Base-by-base conservation (phyloP, 2,888 invertebrate species). In the Cheilosia pagana region DNA sequence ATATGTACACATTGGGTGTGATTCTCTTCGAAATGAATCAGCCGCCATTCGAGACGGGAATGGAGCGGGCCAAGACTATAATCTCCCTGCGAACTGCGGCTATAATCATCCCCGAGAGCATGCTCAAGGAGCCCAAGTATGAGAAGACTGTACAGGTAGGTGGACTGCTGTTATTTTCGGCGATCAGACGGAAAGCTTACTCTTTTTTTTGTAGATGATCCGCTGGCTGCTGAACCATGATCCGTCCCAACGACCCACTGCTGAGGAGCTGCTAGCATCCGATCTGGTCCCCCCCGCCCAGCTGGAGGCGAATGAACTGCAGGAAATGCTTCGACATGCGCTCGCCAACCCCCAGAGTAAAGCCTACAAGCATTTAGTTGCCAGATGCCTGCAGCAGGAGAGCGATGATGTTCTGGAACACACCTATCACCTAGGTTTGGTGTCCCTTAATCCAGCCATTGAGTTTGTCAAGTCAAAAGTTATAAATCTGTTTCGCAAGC, bases 21-120 rank as follows among this genome's bases (percentile, higher is more conserved):
- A 98, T 99, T 86, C 94, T 98, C 87, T 98, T 98, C 89, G 98
- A 98, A 93, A 99, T 99, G 98, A 97, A 96, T 88, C 96, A 97
- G 90, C 95, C 94, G 16, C 96, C 97, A 0, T 93, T 98, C 53
- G 93, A 93, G 0, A 99, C 98, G 0, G 95, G 95, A 43, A 98
- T 98, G 97, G 99, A 99, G 91, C 93, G 99, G 79, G 95, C 95
- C 19, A 94, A 95, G 88, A 94, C 97, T 3, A 93, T 99, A 41
- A 93, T 94, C 0, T 94, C 95, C 70, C 90, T 99, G 41, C 93
- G 99, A 63, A 93, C 93, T 12, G 93, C 94, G 55, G 94, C 95
- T 16, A 94, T 96, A 10, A 89, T 93, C 4, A 93, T 98, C 87
- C 98, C 98, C 0, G 90, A 93, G 0, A 94, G 94, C 86, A 96